Evolutionary conservation across 1,140 invertebrate genomes (phyloP).

Genomic region (Apocrypta bakeri): DNA sequence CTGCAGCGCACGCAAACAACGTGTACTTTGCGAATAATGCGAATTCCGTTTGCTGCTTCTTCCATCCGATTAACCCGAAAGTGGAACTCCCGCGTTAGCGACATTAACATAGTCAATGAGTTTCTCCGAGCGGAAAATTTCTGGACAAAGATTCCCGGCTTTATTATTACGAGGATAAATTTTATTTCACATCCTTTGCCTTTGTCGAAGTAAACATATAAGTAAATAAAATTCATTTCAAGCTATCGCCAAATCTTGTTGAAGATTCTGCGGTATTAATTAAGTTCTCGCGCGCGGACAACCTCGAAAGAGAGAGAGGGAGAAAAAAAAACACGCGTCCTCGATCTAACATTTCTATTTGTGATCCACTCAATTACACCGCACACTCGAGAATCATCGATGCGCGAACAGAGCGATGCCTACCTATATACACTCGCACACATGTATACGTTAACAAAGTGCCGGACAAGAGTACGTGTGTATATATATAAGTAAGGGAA

Average conservation of each 20-base stretch:
- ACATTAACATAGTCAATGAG: constrained; percentile 24
- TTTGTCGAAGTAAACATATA: too few relatives aligned
- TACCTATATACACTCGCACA: background rate
- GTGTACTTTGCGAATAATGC: background rate
- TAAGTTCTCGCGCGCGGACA: too few relatives aligned
- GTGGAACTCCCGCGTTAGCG: too few relatives aligned
- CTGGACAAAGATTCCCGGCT: background rate
- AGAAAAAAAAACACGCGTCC: too few relatives aligned
- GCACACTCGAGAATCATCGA: background rate
- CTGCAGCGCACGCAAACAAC: background rate
- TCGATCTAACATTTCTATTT: background rate
- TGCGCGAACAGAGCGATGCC: background rate
- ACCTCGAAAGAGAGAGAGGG: too few relatives aligned
- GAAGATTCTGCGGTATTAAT: too few relatives aligned
- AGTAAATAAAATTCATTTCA: too few relatives aligned
- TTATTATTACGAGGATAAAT: background rate
- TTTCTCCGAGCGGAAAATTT: constrained; percentile 33
- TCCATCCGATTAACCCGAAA: constrained; percentile 5
- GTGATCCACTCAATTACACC: constrained; percentile 11
- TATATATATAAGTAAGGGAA: too few relatives aligned
- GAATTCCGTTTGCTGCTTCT: background rate
- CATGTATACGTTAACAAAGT: background rate
- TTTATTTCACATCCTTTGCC: background rate
- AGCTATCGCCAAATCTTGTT: too few relatives aligned
- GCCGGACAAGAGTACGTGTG: background rate